Evolutionary conservation across 2,888 invertebrate species (phyloP).

Genomic region (Caenorhabditis wallacei): DNA sequence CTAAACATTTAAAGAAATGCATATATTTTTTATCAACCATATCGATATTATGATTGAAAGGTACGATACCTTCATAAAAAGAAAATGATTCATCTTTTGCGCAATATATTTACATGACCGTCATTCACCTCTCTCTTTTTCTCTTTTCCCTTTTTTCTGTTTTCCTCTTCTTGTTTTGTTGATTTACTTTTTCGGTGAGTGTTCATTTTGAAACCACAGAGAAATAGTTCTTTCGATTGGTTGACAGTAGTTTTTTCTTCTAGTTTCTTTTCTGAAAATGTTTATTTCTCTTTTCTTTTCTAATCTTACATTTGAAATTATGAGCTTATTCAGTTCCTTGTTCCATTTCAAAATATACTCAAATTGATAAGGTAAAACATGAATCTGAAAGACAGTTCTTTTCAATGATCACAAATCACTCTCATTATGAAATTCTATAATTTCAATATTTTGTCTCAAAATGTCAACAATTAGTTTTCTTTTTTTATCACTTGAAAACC

Average conservation of each 20-base stretch:
- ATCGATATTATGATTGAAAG: too few species aligned
- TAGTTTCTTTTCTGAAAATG: too few species aligned
- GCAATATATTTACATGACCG: slow-evolving; percentile 27
- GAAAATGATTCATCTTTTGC: slow-evolving; percentile 3
- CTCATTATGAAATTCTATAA: slow-evolving; percentile 1
- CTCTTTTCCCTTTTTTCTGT: neutral
- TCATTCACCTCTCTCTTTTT: neutral
- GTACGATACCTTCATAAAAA: neutral
- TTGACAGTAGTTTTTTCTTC: too few species aligned
- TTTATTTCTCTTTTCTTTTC: too few species aligned
- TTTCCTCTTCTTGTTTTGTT: slow-evolving; percentile 17
- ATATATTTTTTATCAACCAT: too few species aligned
- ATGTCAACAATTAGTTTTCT: slow-evolving; percentile 5
- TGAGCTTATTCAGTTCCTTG: too few species aligned
- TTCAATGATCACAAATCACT: slow-evolving; percentile 19
- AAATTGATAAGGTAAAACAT: too few species aligned
- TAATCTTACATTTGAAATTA: too few species aligned
- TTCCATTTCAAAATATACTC: too few species aligned
- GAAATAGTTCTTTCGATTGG: neutral
- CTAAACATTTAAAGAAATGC: too few species aligned
- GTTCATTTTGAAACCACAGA: neutral
- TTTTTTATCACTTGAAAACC: neutral
- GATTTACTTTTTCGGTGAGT: neutral
- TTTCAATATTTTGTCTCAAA: neutral
- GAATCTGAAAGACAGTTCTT: neutral